Conservation (phyloP, 2,888 invertebrate species). For the Lordiphosa fenestrarum region DNA sequence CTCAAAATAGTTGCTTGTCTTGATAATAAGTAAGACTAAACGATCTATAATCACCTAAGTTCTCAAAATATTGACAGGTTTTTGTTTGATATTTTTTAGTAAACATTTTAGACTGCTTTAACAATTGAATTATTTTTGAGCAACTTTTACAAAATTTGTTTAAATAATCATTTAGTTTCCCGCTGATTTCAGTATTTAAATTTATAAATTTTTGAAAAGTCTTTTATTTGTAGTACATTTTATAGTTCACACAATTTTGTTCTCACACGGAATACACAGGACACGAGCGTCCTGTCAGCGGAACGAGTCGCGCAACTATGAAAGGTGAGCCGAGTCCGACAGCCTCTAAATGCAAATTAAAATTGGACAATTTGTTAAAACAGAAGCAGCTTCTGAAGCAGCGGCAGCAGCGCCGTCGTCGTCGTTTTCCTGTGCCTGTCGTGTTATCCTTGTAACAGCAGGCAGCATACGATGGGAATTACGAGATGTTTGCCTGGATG, state of each 20-base stretch:
- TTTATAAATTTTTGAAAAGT: neutral
- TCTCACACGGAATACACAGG: slow-evolving; percentile 41
- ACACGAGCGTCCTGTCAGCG: slow-evolving; percentile 69
- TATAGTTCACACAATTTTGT: neutral
- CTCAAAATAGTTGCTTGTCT: too few relatives aligned
- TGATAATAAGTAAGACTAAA: too few relatives aligned
- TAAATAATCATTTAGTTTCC: neutral
- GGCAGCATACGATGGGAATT: slow-evolving; percentile 17
- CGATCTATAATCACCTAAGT: too few relatives aligned
- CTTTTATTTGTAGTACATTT: neutral
- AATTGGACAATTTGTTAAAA: slow-evolving; percentile 62
- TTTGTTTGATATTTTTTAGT: too few relatives aligned
- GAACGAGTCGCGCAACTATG: slow-evolving; percentile 68
- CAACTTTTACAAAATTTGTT: too few relatives aligned
- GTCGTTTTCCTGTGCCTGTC: slow-evolving; percentile 32
- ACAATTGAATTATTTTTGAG: too few relatives aligned
- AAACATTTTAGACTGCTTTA: too few relatives aligned
- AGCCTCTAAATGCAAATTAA: slow-evolving; percentile 69
- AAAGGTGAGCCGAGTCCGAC: slow-evolving; percentile 54
- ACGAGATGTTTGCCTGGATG: slow-evolving; percentile 21
- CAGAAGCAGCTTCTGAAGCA: slow-evolving; percentile 45
- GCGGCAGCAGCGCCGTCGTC: slow-evolving; percentile 24
- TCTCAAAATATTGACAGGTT: too few relatives aligned
- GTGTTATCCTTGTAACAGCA: slow-evolving; percentile 47
- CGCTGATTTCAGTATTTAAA: neutral